Evolutionary conservation across 92 coral and sea anemone species (phyloP).

Genomic region (Phenganax stokvisi): DNA sequence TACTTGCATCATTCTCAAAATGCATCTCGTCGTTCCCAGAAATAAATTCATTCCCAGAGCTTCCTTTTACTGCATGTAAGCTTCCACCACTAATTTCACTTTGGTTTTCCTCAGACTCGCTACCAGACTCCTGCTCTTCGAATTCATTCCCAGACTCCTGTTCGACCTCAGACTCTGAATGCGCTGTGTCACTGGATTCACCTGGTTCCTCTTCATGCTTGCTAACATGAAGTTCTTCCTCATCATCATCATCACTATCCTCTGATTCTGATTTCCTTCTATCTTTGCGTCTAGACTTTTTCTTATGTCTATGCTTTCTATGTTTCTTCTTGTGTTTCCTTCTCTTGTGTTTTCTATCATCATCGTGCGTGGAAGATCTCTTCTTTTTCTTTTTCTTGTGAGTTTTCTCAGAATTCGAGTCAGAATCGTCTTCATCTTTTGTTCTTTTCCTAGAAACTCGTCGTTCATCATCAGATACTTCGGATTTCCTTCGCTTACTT

Average conservation of each 20-base stretch:
- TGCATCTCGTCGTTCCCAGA: neutral
- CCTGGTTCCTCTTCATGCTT: neutral
- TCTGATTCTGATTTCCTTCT: neutral
- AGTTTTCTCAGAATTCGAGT: constrained; percentile 18
- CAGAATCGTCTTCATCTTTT: constrained; percentile 10
- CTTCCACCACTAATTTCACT: constrained; percentile 24
- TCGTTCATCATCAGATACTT: constrained; percentile 15
- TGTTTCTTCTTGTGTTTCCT: constrained; percentile 72
- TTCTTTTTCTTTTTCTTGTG: constrained; percentile 22
- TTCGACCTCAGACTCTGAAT: constrained; percentile 3
- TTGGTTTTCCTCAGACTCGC: neutral
- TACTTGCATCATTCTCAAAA: neutral
- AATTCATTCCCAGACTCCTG: constrained; percentile 25
- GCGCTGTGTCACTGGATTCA: constrained; percentile 9
- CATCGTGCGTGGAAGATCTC: neutral
- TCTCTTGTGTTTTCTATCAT: constrained; percentile 41
- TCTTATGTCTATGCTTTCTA: constrained; percentile 73
- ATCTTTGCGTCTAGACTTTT: constrained; percentile 63
- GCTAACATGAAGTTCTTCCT: neutral
- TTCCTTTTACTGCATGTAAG: constrained; percentile 13
- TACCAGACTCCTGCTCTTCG: neutral
- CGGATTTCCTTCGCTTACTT: neutral
- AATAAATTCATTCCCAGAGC: constrained; percentile 6
- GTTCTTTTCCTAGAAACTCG: constrained; percentile 20
- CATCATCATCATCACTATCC: neutral